Evolutionary conservation across 2,113 vertebrate species (phyloP).

Genomic region (Nycticebus coucang): DNA sequence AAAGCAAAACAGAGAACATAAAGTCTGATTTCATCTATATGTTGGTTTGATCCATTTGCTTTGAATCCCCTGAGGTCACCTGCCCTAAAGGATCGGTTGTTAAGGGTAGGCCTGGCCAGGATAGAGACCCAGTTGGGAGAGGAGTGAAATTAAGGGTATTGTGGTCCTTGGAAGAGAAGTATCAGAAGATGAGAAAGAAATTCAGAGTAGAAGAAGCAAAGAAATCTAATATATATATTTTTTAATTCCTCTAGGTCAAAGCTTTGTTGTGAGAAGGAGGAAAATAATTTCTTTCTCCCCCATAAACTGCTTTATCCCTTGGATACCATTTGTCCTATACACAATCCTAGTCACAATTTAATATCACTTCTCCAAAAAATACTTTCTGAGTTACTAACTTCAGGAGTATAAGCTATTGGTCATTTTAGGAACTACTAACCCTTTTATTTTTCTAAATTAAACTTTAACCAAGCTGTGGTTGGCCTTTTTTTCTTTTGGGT

Average conservation of each 20-base stretch:
- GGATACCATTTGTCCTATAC: not conserved
- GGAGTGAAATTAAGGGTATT: not conserved
- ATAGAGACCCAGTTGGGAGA: not conserved
- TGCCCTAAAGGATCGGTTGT: not conserved
- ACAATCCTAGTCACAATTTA: not conserved
- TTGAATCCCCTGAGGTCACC: not conserved
- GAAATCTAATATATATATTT: not conserved
- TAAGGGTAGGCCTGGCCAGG: not conserved
- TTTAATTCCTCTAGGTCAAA: not conserved
- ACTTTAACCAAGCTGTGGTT: constrained; percentile 76
- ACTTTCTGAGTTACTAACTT: constrained; percentile 32
- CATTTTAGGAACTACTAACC: constrained; percentile 63
- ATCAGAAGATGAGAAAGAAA: not conserved
- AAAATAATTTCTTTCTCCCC: not conserved
- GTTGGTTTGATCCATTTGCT: not conserved
- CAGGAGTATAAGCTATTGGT: constrained; percentile 32
- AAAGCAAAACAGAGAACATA: not conserved
- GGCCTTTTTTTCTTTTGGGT: constrained; percentile 67
- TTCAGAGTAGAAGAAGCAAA: constrained; percentile 22
- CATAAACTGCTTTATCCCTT: not conserved
- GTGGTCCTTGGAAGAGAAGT: not conserved
- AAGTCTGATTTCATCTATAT: not conserved
- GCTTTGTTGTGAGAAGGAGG: not conserved
- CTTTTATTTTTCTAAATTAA: constrained; percentile 81
- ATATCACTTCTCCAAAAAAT: not conserved